A percentile compares a stretch with the other conserved stretches of the same genome.
phyloP scores from a whole-genome alignment of 2,797 vertebrate species.

The Bovichtus diacanthus region DNA sequence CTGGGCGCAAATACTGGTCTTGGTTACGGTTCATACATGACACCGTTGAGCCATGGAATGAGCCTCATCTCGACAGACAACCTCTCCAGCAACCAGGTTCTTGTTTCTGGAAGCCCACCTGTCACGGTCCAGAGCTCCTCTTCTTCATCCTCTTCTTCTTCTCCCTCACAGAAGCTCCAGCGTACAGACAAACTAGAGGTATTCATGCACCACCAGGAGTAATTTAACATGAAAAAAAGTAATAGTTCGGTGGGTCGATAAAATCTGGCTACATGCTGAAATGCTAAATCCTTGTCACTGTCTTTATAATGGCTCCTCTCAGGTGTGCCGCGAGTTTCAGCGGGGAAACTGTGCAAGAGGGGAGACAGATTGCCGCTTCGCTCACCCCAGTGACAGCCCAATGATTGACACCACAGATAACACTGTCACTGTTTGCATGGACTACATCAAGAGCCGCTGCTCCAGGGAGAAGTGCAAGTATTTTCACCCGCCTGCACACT shows the following conservation, averaged over 20 bases:
- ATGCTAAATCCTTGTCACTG: background rate
- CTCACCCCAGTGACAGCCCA: constrained; percentile 97
- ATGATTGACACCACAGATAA: constrained; percentile 99
- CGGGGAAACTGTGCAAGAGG: constrained; percentile 98
- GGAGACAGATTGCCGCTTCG: constrained; percentile 99
- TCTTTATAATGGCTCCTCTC: constrained; percentile 16
- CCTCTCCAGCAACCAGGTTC: constrained; percentile 90
- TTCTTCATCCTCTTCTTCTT: constrained; percentile 90
- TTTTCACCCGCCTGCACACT: constrained; percentile 99
- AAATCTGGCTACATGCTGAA: background rate
- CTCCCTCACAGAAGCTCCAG: constrained; percentile 96
- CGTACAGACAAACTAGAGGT: constrained; percentile 99
- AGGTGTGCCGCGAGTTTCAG: constrained; percentile 99
- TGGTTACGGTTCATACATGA: constrained; percentile 96
- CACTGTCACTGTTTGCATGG: constrained; percentile 99
- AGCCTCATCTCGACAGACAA: constrained; percentile 96
- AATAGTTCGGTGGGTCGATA: background rate
- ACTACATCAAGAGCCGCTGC: constrained; percentile 99
- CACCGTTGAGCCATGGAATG: constrained; percentile 94
- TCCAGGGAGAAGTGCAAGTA: constrained; percentile 99
- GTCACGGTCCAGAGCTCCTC: constrained; percentile 91
- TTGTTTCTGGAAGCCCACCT: constrained; percentile 93
- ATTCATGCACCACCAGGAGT: constrained; percentile 50
- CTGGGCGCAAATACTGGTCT: constrained; percentile 93
- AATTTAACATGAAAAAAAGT: constrained; percentile 20